A percentile compares a stretch with the other conserved stretches of the same genome.
Conservation (phyloP, 2,888 invertebrate genomes). For the Acanthosepion lycidas region DNA sequence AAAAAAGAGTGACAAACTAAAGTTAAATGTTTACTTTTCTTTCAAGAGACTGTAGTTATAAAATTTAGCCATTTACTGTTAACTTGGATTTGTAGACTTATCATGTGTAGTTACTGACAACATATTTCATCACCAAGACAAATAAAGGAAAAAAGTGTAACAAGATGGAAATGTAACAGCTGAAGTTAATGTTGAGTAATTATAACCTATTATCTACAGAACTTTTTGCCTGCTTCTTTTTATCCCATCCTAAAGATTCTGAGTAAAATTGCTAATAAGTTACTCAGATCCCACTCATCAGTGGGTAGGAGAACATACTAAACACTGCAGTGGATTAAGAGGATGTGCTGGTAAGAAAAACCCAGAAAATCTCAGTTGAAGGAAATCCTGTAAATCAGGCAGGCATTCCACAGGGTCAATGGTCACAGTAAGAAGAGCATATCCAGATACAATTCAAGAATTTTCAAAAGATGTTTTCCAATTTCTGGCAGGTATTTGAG, state of each 20-base stretch:
- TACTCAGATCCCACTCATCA: neutral
- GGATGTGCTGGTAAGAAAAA: neutral
- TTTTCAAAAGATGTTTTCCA: neutral
- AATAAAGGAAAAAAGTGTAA: neutral
- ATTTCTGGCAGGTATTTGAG: neutral
- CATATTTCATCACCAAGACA: neutral
- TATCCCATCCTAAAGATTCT: constrained; percentile 17
- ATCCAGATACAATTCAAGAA: neutral
- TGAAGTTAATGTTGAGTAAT: neutral
- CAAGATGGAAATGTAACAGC: too few relatives aligned
- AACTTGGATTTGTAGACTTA: neutral
- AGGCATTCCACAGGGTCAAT: neutral
- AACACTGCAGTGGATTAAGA: neutral
- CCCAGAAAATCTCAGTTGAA: neutral
- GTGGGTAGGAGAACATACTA: neutral
- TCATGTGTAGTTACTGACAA: neutral
- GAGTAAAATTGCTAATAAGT: neutral
- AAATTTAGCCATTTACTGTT: neutral
- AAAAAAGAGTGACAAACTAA: neutral
- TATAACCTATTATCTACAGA: neutral
- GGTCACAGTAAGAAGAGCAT: neutral
- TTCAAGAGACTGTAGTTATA: neutral
- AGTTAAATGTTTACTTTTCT: neutral
- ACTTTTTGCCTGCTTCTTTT: neutral
- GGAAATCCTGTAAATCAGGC: neutral